Percentiles rank a stretch among this genome's conserved stretches.
Evolutionary conservation across 2,888 invertebrate genomes (phyloP).

Genomic region (Rhagonycha fulva): DNA sequence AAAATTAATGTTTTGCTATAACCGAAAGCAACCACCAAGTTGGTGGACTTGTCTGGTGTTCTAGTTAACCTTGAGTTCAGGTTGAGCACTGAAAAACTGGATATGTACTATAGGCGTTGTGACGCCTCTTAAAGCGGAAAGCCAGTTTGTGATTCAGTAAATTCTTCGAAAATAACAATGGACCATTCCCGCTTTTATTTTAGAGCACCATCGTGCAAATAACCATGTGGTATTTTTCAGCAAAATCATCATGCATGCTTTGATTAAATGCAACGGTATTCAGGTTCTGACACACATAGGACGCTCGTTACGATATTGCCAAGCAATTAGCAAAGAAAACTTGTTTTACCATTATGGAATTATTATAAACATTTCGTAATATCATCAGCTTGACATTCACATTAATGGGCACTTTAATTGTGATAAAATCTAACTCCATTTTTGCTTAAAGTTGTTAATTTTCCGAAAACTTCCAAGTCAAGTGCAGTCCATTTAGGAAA

Average conservation of each 20-base stretch:
- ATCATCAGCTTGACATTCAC: neutral
- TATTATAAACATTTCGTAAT: neutral
- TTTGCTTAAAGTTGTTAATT: neutral
- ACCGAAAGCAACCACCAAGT: neutral
- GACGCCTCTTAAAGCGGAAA: constrained; percentile 8
- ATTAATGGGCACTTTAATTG: neutral
- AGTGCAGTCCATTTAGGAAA: neutral
- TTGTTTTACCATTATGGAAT: neutral
- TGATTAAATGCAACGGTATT: constrained; percentile 14
- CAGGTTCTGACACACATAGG: constrained; percentile 16
- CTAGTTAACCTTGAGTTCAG: constrained; percentile 47
- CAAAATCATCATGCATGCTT: constrained; percentile 1
- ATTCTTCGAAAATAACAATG: constrained; percentile 10
- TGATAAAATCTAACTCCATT: neutral
- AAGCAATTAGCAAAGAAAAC: neutral
- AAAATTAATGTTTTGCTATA: neutral
- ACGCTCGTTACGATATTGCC: neutral
- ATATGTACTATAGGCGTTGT: constrained; percentile 28
- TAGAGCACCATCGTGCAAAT: neutral
- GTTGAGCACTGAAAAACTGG: constrained; percentile 36
- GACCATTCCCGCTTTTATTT: neutral
- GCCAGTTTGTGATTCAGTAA: constrained; percentile 14
- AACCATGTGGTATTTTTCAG: neutral
- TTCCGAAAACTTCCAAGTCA: neutral
- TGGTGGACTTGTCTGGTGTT: constrained; percentile 32